Conservation (phyloP, 1,140 invertebrate species). For the Pseudomyrmex concolor region DNA sequence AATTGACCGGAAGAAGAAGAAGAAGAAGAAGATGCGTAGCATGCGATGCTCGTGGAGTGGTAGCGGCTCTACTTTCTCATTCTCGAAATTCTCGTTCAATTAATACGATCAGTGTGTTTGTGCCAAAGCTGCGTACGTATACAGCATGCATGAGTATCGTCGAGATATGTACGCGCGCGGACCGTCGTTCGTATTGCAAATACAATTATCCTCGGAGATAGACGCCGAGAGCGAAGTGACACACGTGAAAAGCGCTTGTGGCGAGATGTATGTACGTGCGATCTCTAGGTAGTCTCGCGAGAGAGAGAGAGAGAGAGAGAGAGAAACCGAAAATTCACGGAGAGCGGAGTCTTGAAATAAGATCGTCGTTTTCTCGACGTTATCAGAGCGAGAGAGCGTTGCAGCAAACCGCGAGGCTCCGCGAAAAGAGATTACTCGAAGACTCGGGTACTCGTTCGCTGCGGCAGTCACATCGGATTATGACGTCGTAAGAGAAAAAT, state of each 20-base stretch:
- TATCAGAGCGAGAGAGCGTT: neutral
- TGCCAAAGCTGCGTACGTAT: neutral
- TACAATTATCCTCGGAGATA: neutral
- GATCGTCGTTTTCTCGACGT: neutral
- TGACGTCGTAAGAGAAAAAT: slow-evolving; percentile 5
- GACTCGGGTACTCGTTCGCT: neutral
- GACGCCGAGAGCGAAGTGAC: neutral
- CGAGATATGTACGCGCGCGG: neutral
- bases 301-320: too few species aligned
- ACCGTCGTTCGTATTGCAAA: neutral
- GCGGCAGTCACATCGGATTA: slow-evolving; percentile 9
- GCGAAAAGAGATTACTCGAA: slow-evolving; percentile 19
- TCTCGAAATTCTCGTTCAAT: neutral
- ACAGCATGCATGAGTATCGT: neutral
- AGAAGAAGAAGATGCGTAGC: slow-evolving; percentile 3
- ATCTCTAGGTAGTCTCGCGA: neutral
- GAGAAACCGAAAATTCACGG: neutral
- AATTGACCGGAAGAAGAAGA: too few species aligned
- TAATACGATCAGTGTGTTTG: neutral
- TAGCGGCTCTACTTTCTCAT: neutral
- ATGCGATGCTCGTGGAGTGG: neutral
- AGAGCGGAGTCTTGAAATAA: neutral
- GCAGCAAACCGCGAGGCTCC: neutral
- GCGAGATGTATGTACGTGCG: too few species aligned
- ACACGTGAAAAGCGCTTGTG: neutral